Base-by-base conservation (phyloP, 37 sponge, comb jelly and placozoan species). In the Chondrosia reniformis region DNA sequence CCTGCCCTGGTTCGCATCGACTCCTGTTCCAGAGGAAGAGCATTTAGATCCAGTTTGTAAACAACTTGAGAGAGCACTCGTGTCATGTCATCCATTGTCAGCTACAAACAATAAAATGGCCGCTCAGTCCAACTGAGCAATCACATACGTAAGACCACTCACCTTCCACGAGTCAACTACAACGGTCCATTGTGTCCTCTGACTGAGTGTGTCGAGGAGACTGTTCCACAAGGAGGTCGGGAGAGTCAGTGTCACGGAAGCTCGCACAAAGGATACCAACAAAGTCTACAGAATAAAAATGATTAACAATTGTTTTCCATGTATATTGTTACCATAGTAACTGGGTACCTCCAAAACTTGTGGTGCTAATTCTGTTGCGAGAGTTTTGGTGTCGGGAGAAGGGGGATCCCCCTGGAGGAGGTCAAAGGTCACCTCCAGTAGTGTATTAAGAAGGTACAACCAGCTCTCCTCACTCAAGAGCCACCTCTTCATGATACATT, bases 161-260 rank as follows among this genome's bases (percentile, higher is more conserved):
- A 91, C 92, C 82, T 87, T 77, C 96, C 96, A 95, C 63, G 89
- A 78, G 12, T 67, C 27, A 9, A 95, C 40, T 22, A 92, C 93
- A 37, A 87, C 81, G 46, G 54, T 85, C 92, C 90, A 89, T 40
- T 78, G 66, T 0, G 92, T 95, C 55, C 88, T 86, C 25, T 83
- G 72, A 30, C 80, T 79, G 21, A 91, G 58, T 13, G 89, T 82
- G 7, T 58, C 19, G 41, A 66, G 71, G 1, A 95, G 85, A 24
- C 64, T 76, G 55, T 95, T 77, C 96, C 96, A 95, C 56, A 91
- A 55, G 4, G 77, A 22, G 0, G 78, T n/a, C 0, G 89, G 76
- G 33, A 91, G 73, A 25, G 69, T 27, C 1, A 58, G 39, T 46
- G 76, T 80, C 79, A 88, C 76, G 15, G 83, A 87, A 25, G 90